These are phyloP conservation scores for Geophilus truncorum DNA, from an alignment of 2,888 invertebrate species.

Conservation along the genomic window DNA sequence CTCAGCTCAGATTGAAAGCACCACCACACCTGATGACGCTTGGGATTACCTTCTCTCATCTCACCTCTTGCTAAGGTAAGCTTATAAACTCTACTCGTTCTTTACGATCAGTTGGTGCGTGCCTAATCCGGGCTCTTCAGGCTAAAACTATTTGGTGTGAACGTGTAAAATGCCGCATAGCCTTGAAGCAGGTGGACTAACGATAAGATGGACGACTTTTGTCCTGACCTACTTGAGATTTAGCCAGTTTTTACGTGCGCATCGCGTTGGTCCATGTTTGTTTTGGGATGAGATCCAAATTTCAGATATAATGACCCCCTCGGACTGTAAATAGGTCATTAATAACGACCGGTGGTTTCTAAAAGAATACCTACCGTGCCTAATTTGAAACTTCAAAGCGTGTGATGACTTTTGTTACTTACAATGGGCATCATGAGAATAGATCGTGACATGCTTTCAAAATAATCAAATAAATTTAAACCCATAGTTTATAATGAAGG, in stretches of 20 bases:
- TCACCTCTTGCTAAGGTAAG: slow-evolving; percentile 16
- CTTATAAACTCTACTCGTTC: slow-evolving; percentile 17
- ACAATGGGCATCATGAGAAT: background rate
- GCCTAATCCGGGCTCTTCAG: background rate
- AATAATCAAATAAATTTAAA: background rate
- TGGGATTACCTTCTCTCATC: background rate
- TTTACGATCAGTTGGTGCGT: slow-evolving; percentile 19
- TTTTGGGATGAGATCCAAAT: background rate
- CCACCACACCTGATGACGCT: slow-evolving; percentile 20
- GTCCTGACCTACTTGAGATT: background rate
- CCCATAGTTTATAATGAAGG: background rate
- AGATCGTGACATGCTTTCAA: too few relatives aligned
- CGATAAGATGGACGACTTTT: background rate
- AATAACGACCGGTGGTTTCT: too few relatives aligned
- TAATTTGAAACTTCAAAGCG: too few relatives aligned
- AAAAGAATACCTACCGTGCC: too few relatives aligned
- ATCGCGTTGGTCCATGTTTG: background rate
- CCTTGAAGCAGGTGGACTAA: background rate
- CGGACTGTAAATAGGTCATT: too few relatives aligned
- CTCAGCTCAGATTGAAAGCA: slow-evolving; percentile 2
- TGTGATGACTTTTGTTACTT: too few relatives aligned
- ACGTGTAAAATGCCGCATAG: background rate
- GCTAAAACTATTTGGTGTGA: background rate
- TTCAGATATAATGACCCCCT: too few relatives aligned
- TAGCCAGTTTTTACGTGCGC: background rate